Conservation (phyloP, 2,113 vertebrate species). For the Patagioenas fasciata region DNA sequence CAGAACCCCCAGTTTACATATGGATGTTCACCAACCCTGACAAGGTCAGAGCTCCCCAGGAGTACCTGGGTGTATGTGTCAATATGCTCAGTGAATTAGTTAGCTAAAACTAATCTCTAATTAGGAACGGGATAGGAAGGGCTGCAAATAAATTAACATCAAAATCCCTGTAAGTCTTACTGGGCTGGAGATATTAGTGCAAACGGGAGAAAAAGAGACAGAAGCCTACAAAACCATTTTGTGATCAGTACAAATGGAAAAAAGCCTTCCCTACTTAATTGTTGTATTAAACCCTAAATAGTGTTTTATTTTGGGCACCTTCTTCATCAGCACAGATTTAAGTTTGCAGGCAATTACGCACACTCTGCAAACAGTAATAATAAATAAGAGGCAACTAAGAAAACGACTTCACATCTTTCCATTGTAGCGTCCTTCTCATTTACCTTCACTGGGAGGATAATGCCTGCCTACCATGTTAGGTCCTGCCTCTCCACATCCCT, state of each 20-base stretch:
- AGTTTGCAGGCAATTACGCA: neutral
- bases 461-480: neutral
- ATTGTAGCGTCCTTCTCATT: neutral
- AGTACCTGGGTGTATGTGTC: neutral
- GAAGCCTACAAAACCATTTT: neutral
- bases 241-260: neutral
- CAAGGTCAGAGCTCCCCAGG: rapidly evolving
- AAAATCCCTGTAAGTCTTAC: neutral
- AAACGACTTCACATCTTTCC: neutral
- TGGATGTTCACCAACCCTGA: neutral
- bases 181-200: neutral
- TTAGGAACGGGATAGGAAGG: too few species aligned
- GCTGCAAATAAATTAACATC: neutral
- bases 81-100: neutral
- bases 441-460: neutral
- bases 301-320: neutral
- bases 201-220: neutral
- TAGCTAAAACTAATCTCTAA: neutral
- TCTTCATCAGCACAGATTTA: neutral
- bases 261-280: neutral
- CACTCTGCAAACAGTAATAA: neutral
- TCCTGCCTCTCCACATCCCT: neutral
- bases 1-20: neutral
- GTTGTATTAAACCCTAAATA: neutral
- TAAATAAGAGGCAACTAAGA: neutral